Evolutionary conservation across 2,888 invertebrate genomes (phyloP), one percentile per base, ranked within the genome.

Genomic region (Eustalomyia histrio): DNA sequence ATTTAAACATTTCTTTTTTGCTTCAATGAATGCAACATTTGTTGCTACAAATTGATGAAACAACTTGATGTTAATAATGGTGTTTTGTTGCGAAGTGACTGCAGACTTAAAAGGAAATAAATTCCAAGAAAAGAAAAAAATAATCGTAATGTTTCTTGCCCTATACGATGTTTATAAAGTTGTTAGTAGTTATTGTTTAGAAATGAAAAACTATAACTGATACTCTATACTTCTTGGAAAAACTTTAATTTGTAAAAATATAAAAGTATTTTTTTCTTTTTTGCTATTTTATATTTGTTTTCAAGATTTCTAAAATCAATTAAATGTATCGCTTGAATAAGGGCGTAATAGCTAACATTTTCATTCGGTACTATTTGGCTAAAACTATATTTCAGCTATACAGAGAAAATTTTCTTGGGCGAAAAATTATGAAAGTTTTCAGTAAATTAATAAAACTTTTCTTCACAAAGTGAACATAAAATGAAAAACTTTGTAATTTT

Each of bases 171-270:
- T 55, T 68, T 61, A 21, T 10, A 68, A 21, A 61, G 18, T 67
- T 55, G 18, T 29, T 29, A 29, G 29, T 29, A 6, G 7, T n/a
- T 21, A 47, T 5, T 52, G 18, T 43, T 29, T 52, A 39, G 39
- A 39, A 39, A 39, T 12, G 39, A 39, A 39, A 29, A 39, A 39
- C 39, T 39, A 14, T 12, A 39, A 39, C 12, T 52, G 18, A 24
- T 55, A 29, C 24, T 55, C 2, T 7, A 21, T 14, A 53, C 12
- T 16, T 35, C 63, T 69, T 17, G 16, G 2, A 10, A 71, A n/a
- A 58, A 65, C 21, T 63, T 29, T 29, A 79, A 78, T 71, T 63
- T 63, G 17, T 58, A 21, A 52, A 57, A 57, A 76, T 50, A 55
- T 16, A 24, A 16, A 57, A 21, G 10, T 10, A 16, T n/a, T 57